Evolutionary conservation across 1,140 invertebrate species (phyloP).

Genomic region (Mycetomoellerius zeteki): DNA sequence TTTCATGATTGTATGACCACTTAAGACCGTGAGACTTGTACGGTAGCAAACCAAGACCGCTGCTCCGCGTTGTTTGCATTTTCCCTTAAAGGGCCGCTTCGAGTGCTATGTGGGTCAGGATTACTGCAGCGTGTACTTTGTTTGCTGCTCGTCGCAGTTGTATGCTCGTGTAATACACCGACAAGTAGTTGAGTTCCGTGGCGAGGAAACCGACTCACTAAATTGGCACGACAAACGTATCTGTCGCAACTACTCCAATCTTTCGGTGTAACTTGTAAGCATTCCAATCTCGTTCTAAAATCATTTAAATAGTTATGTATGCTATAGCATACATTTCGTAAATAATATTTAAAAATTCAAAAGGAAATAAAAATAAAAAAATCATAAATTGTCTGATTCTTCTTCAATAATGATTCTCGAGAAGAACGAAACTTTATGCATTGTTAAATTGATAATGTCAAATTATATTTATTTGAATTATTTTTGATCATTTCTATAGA

Average conservation of each 20-base stretch:
- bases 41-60: constrained; percentile 23
- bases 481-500: too few relatives aligned
- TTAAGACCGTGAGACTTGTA: constrained; percentile 29
- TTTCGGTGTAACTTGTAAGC: constrained; percentile 31
- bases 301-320: constrained; percentile 11
- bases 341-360: not conserved
- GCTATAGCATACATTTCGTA: not conserved
- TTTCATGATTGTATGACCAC: constrained; percentile 53
- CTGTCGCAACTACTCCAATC: constrained; percentile 38
- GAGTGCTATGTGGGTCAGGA: constrained; percentile 59
- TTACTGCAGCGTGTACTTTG: constrained; percentile 53
- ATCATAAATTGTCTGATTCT: not conserved
- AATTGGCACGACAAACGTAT: constrained; percentile 59
- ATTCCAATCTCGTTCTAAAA: constrained; percentile 18
- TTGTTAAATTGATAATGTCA: too few relatives aligned
- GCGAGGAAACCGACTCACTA: constrained; percentile 55
- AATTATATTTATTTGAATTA: too few relatives aligned
- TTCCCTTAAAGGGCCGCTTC: constrained; percentile 54
- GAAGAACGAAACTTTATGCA: not conserved
- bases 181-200: constrained; percentile 53
- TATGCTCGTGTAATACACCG: constrained; percentile 57
- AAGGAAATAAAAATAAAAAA: not conserved
- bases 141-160: constrained; percentile 54
- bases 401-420: not conserved
- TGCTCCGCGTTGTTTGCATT: constrained; percentile 53